Evolutionary conservation across 2,113 vertebrate genomes (phyloP).

Genomic region (Narcine bancroftii): DNA sequence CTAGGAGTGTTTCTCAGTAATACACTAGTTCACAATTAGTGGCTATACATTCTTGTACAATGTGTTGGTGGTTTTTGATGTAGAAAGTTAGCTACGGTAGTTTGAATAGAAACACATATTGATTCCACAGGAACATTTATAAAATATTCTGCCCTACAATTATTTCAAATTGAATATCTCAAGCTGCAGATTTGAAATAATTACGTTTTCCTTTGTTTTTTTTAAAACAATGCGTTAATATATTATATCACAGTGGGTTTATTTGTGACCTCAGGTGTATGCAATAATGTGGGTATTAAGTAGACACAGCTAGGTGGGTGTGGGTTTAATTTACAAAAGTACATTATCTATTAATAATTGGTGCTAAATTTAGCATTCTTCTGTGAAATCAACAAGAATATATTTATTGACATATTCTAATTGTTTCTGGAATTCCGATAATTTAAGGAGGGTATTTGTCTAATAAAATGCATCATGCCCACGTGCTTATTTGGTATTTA

Average conservation of each 20-base stretch:
- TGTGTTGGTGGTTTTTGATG: neutral
- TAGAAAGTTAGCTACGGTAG: neutral
- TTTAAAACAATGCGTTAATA: neutral
- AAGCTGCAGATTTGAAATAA: neutral
- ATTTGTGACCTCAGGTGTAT: neutral
- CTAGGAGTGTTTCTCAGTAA: neutral
- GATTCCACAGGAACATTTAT: neutral
- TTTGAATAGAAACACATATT: neutral
- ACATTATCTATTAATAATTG: neutral
- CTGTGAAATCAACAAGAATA: neutral
- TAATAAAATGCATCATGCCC: neutral
- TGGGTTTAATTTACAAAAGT: neutral
- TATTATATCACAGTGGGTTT: neutral
- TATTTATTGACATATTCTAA: neutral
- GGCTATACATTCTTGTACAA: neutral
- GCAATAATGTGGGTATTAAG: neutral
- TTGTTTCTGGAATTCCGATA: neutral
- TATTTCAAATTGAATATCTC: neutral
- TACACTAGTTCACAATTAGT: neutral
- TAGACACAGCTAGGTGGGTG: neutral
- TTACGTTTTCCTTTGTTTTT: neutral
- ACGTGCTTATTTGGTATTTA: neutral
- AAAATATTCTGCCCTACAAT: neutral
- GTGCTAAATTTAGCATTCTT: neutral
- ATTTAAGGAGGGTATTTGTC: neutral